Conservation (phyloP, 92 coral and sea anemone species). For the Bergia sp. region DNA sequence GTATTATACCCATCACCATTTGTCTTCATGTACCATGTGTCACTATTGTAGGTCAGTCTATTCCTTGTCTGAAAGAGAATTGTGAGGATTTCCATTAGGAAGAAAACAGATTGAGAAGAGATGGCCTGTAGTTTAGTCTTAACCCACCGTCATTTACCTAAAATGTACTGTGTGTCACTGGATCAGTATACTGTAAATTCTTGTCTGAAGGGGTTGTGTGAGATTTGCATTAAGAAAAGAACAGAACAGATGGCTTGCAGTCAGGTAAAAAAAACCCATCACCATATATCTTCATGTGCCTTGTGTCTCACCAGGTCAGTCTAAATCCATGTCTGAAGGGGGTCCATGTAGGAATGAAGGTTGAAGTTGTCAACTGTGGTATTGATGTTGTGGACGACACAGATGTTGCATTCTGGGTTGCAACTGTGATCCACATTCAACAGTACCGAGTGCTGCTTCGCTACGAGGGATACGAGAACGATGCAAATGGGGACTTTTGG, state of each 20-base stretch:
- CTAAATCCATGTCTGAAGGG: constrained; percentile 96
- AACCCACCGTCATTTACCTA: too few relatives aligned
- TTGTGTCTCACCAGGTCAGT: constrained; percentile 65
- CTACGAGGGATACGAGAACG: constrained; percentile 94
- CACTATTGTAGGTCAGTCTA: not conserved
- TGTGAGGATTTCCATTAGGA: not conserved
- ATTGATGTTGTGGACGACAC: constrained; percentile 89
- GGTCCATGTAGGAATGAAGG: constrained; percentile 99
- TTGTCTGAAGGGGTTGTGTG: constrained; percentile 82
- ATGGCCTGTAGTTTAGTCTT: too few relatives aligned
- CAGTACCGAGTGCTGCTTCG: constrained; percentile 95
- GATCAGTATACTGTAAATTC: constrained; percentile 59
- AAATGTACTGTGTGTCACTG: too few relatives aligned
- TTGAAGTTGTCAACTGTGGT: constrained; percentile 94
- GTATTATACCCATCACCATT: too few relatives aligned
- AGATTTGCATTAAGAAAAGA: not conserved
- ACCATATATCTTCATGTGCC: not conserved
- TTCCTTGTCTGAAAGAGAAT: constrained; percentile 92
- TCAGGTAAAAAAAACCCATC: not conserved
- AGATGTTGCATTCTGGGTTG: constrained; percentile 99
- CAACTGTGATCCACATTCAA: constrained; percentile 87
- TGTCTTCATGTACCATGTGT: too few relatives aligned
- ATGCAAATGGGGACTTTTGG: constrained; percentile 93
- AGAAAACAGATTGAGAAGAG: not conserved
- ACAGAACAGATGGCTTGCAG: too few relatives aligned